Base-by-base conservation (phyloP, 2,888 invertebrate species). In the Heliconius cydno region DNA sequence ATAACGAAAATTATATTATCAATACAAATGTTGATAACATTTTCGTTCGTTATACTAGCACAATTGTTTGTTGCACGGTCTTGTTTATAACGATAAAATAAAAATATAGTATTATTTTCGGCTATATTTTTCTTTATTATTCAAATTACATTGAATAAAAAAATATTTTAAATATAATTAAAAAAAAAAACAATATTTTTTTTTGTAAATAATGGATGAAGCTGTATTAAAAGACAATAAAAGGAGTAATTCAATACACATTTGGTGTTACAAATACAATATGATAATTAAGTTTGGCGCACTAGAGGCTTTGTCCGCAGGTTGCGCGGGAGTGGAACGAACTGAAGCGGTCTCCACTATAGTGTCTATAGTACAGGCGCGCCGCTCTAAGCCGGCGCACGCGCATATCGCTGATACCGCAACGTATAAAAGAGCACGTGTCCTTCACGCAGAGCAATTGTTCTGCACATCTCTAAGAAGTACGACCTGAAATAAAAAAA, bases 291-390 rank as follows among this genome's bases (percentile, higher is more conserved):
- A 79, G 73, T 57, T 77, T 72, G 41, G 82, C 79, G 75, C 77
- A 77, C 68, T 19, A 88, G 90, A 92, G 91, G 92, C 89, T 92
- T 81, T 83, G 85, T 82, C 92, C 78, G 86, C 84, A 90, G 90
- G 88, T 88, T 91, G 89, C 89, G 90, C 90, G 87, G 91, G 90
- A 92, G 92, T 90, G 91, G 88, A 88, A 85, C 86, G 89, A 85
- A 87, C 84, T 85, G 88, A 83, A 75, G 68, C 63, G 76, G 79
- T 81, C 79, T 86, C 87, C 85, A 86, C 86, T 79, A 90, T 91
- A 94, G 94, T 94, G 86, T 85, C 86, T 79, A 90, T 91, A 94
- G 94, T 94, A 86, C 85, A 83, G 83, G 85, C 90, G 91, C 90
- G 91, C 88, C 90, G 90, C 85, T 92, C 89, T 83, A 79, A 78